Percentiles rank a stretch among this genome's conserved stretches.
These are phyloP conservation scores for Coranthus polyacanthus DNA, from an alignment of 2,797 vertebrate genomes.

Conservation along the genomic window DNA sequence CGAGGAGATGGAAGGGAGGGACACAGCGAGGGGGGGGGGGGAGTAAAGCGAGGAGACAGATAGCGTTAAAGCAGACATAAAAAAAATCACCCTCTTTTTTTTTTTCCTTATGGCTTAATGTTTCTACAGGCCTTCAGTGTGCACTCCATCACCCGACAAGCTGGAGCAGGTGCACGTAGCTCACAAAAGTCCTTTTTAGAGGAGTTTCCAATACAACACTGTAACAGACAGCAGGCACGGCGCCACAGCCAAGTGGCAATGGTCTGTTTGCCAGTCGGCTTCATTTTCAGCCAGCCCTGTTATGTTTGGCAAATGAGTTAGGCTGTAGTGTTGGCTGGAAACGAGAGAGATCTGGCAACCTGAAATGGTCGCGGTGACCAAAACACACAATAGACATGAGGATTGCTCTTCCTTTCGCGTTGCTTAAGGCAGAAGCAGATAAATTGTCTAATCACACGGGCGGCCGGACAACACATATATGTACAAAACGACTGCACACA, in stretches of 20 bases:
- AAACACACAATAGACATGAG: slow-evolving; percentile 62
- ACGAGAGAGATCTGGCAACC: slow-evolving; percentile 60
- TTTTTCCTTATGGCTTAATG: slow-evolving; percentile 41
- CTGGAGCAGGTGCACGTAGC: slow-evolving; percentile 63
- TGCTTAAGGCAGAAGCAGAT: slow-evolving; percentile 46
- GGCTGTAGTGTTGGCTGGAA: slow-evolving; percentile 52
- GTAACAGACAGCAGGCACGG: slow-evolving; percentile 68
- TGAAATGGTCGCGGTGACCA: slow-evolving; percentile 47
- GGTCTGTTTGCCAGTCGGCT: slow-evolving; percentile 63
- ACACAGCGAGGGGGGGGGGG: slow-evolving; percentile 8
- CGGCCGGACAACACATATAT: slow-evolving; percentile 15
- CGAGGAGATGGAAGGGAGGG: slow-evolving; percentile 34
- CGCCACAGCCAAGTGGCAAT: slow-evolving; percentile 63
- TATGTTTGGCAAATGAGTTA: slow-evolving; percentile 72
- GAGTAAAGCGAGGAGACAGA: slow-evolving; percentile 25
- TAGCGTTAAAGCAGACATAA: slow-evolving; percentile 21
- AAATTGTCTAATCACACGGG: slow-evolving; percentile 44
- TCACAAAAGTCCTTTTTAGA: slow-evolving; percentile 46
- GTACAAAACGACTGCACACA: slow-evolving; percentile 29
- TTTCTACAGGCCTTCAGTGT: slow-evolving; percentile 24
- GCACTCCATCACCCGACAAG: slow-evolving; percentile 46
- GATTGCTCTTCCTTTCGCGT: slow-evolving; percentile 39
- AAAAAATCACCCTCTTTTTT: background rate
- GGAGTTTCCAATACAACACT: slow-evolving; percentile 60
- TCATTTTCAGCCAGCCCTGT: slow-evolving; percentile 65